Percentiles rank a stretch among this genome's conserved stretches.
phyloP scores from a whole-genome alignment of 2,888 invertebrate species.

The Limnephilus auricula region DNA sequence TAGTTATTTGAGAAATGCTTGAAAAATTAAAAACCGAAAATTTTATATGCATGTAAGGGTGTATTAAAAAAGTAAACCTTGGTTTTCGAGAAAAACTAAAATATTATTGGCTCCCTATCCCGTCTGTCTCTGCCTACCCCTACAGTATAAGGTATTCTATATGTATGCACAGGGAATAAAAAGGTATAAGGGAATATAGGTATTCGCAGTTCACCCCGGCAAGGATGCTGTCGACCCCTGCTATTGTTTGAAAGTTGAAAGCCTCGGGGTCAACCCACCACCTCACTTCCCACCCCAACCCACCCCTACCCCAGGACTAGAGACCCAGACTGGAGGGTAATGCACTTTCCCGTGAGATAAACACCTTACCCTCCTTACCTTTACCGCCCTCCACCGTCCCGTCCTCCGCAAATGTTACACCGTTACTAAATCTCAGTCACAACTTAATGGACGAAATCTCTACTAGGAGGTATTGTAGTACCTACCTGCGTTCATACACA shows the following conservation, averaged over 20 bases:
- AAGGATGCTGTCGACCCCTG: conserved; percentile 26
- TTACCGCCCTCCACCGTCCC: not conserved
- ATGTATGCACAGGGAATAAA: not conserved
- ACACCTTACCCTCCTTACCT: conserved; percentile 53
- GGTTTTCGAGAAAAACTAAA: not conserved
- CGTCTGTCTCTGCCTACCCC: not conserved
- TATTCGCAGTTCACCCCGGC: not conserved
- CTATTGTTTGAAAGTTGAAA: not conserved
- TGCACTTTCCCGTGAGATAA: conserved; percentile 60
- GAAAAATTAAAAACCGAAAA: too few species aligned
- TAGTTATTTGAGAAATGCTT: too few species aligned
- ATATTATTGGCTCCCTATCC: not conserved
- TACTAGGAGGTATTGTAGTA: not conserved
- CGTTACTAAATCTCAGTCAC: not conserved
- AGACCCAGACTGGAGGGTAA: conserved; percentile 48
- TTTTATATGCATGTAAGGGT: too few species aligned
- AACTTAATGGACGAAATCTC: not conserved
- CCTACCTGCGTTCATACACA: not conserved
- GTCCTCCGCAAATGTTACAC: not conserved
- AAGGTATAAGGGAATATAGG: not conserved
- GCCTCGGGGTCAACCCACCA: conserved; percentile 42
- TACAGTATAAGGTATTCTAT: not conserved
- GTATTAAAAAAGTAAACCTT: not conserved
- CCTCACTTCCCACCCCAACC: conserved; percentile 63
- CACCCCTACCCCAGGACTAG: conserved; percentile 20